These are phyloP conservation scores for Oncopodura yosiiana DNA, from an alignment of 1,140 invertebrate genomes.

Conservation along the genomic window DNA sequence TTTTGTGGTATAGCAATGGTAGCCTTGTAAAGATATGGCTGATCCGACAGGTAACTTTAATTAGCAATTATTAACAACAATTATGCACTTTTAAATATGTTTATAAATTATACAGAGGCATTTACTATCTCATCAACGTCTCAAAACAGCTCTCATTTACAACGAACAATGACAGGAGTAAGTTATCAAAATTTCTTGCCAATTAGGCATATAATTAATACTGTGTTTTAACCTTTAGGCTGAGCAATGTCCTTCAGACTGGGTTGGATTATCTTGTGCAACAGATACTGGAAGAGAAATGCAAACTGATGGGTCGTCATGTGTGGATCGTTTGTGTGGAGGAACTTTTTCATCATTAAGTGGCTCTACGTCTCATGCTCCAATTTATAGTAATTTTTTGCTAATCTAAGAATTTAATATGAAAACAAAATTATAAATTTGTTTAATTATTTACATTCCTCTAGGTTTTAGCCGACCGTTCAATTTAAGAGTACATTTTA, in stretches of 20 bases:
- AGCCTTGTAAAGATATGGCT: constrained; percentile 30
- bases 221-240: too few species aligned
- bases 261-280: constrained; percentile 64
- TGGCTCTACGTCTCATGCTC: constrained; percentile 46
- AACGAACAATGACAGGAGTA: constrained; percentile 30
- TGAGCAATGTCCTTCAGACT: constrained; percentile 54
- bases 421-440: too few species aligned
- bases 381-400: constrained; percentile 53
- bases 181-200: too few species aligned
- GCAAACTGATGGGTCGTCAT: constrained; percentile 42
- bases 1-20: constrained; percentile 35
- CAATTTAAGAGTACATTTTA: constrained; percentile 61
- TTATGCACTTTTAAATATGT: not conserved
- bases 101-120: constrained; percentile 15
- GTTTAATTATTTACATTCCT: constrained; percentile 39
- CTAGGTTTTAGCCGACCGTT: constrained; percentile 68
- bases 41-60: constrained; percentile 19
- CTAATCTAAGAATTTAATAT: not conserved
- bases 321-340: constrained; percentile 61
- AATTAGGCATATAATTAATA: too few species aligned
- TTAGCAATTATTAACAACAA: too few species aligned
- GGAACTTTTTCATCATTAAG: constrained; percentile 55
- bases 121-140: constrained; percentile 32
- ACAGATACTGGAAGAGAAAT: constrained; percentile 49
- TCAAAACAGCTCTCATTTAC: constrained; percentile 21